Base-by-base conservation (phyloP, 2,797 vertebrate genomes). In the Microctenopoma lineatum region DNA sequence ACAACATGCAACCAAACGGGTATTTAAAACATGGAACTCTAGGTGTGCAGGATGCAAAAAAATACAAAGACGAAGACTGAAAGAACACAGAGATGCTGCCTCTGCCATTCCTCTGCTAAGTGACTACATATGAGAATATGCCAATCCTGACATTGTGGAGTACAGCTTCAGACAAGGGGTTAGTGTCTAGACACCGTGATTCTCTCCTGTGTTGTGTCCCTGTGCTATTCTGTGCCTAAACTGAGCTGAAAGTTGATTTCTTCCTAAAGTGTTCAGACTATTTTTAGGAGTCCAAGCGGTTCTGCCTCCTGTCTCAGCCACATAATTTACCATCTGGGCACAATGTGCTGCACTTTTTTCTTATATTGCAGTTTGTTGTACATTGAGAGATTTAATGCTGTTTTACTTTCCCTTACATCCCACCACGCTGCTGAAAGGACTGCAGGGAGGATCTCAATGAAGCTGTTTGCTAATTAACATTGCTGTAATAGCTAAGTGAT, bases 381-480 rank as follows among this genome's bases (percentile, higher is more conserved):
- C 68, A 18, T 61, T 77, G 52, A 44, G 32, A 51, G 56, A 69
- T 57, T 70, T 71, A 77, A 72, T 32, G 80, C 55, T 48, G 42
- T 56, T 76, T 55, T 5, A 16, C 32, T 44, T 65, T 44, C 47
- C 47, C 27, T 39, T 38, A 47, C 55, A 64, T 64, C 80, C 64
- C 64, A 59, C 80, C 75, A 50, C 1, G 15, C 59, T 59, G 27
- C 29, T 45, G 2, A 1, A n/a, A 45, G n/a, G 7, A 45, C 16
- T n/a, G 42, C n/a, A n/a, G 16, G 8, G 7, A 16, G 42, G 5
- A 45, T 9, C 42, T 45, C 42, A n/a, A 5, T 45, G 42, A n/a
- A 45, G 9, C 51, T 50, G 51, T 66, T 60, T 73, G 59, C 71
- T 69, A 81, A 86, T 89, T 73, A 83, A 79, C 59, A 21, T 16